phyloP scores from a whole-genome alignment of 2,113 vertebrate genomes.

The Oreotrochilus melanogaster region DNA sequence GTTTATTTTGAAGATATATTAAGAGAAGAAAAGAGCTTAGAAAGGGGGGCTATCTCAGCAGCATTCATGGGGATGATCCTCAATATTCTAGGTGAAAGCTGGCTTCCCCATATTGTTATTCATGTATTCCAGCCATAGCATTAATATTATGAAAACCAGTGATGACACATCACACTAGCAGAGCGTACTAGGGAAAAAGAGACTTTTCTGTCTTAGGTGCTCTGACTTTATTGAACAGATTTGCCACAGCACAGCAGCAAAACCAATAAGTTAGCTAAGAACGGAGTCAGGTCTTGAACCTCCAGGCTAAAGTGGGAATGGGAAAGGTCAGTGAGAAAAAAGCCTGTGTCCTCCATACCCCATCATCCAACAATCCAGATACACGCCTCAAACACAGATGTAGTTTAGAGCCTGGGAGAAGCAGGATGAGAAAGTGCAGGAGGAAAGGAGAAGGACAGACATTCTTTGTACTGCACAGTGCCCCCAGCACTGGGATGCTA shows the following conservation, averaged over 20 bases:
- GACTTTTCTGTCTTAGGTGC: background rate
- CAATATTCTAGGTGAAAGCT: background rate
- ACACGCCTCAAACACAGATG: background rate
- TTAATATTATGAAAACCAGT: background rate
- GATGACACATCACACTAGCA: background rate
- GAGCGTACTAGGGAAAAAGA: background rate
- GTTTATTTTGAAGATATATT: background rate
- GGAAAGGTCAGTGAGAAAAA: background rate
- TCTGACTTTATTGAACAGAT: background rate
- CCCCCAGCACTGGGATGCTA: background rate
- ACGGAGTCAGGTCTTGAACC: background rate
- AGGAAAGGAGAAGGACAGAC: background rate
- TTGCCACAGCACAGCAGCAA: background rate
- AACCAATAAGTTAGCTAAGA: background rate
- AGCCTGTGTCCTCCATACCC: background rate
- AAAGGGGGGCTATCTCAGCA: background rate
- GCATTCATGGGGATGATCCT: background rate
- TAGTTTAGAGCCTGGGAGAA: background rate
- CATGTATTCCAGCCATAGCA: background rate
- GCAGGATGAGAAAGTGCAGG: background rate
- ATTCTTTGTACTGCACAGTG: accelerated
- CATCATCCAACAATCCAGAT: background rate
- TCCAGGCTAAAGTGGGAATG: background rate
- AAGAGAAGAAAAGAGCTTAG: background rate
- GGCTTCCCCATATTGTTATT: background rate